Evolutionary conservation across 2,888 invertebrate species (phyloP).

Genomic region (Melanotus villosus): DNA sequence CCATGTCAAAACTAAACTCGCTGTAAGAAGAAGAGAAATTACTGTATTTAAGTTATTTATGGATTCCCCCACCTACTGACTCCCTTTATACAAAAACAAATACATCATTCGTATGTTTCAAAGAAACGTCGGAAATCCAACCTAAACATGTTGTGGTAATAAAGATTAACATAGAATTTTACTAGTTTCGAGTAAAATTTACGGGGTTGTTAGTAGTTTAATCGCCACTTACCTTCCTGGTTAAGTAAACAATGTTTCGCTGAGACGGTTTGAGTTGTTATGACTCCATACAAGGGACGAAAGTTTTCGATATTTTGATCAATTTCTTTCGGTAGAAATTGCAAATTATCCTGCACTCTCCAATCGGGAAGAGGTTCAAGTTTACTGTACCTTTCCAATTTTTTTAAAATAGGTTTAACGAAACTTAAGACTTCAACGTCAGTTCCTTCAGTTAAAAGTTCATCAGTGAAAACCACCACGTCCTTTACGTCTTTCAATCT

Average conservation of each 20-base stretch:
- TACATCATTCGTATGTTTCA: conserved; percentile 26
- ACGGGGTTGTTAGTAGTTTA: background rate
- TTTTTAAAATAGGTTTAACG: conserved; percentile 75
- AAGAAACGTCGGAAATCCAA: conserved; percentile 20
- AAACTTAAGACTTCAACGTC: conserved; percentile 82
- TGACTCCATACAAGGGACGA: conserved; percentile 72
- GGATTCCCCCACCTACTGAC: conserved; percentile 16
- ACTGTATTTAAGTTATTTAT: conserved; percentile 34
- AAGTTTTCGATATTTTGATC: conserved; percentile 65
- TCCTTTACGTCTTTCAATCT: conserved; percentile 72
- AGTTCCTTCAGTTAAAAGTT: conserved; percentile 74
- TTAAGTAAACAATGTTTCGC: conserved; percentile 73
- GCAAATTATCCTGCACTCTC: conserved; percentile 68
- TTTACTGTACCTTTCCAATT: conserved; percentile 76
- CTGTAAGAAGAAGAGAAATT: conserved; percentile 29
- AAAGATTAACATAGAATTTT: conserved; percentile 15
- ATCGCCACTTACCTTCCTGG: conserved; percentile 69
- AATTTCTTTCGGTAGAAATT: conserved; percentile 72
- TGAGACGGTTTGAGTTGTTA: conserved; percentile 77
- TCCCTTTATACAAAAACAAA: conserved; percentile 34
- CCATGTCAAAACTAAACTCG: conserved; percentile 26
- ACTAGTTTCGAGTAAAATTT: conserved; percentile 3
- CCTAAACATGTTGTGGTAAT: conserved; percentile 17
- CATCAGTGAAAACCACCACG: conserved; percentile 77
- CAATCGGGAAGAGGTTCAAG: conserved; percentile 67